phyloP scores from a whole-genome alignment of 2,888 invertebrate species.

The Aplocera efformata region DNA sequence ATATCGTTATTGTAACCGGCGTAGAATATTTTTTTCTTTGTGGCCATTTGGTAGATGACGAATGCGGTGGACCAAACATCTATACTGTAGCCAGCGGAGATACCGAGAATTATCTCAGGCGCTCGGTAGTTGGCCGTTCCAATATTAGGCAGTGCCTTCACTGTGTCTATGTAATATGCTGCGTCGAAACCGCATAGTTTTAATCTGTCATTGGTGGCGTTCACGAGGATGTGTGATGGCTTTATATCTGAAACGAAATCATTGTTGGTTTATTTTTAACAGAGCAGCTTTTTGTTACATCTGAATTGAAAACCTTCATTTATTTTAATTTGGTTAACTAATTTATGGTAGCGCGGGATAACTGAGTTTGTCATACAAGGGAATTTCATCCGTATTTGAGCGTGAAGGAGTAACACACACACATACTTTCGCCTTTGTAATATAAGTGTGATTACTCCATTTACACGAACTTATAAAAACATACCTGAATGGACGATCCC shows the following conservation, averaged over 20 bases:
- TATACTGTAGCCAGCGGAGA: constrained; percentile 38
- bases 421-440: too few species aligned
- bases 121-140: constrained; percentile 48
- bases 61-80: constrained; percentile 60
- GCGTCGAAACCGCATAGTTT: constrained; percentile 60
- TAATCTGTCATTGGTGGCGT: constrained; percentile 33
- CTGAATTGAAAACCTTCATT: too few species aligned
- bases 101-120: constrained; percentile 58
- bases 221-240: constrained; percentile 54
- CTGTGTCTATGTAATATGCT: constrained; percentile 26
- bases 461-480: too few species aligned
- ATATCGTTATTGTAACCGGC: constrained; percentile 43
- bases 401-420: too few species aligned
- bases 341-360: too few species aligned
- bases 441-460: too few species aligned
- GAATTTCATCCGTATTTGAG: too few species aligned
- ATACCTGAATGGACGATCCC: constrained; percentile 56
- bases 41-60: constrained; percentile 56
- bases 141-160: constrained; percentile 26
- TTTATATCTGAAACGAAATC: constrained; percentile 58
- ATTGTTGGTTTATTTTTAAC: too few species aligned
- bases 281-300: too few species aligned
- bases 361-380: too few species aligned
- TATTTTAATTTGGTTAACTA: too few species aligned
- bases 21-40: constrained; percentile 38